Base-by-base conservation (phyloP, 2,797 vertebrate genomes). In the Lophotriccus pileatus region DNA sequence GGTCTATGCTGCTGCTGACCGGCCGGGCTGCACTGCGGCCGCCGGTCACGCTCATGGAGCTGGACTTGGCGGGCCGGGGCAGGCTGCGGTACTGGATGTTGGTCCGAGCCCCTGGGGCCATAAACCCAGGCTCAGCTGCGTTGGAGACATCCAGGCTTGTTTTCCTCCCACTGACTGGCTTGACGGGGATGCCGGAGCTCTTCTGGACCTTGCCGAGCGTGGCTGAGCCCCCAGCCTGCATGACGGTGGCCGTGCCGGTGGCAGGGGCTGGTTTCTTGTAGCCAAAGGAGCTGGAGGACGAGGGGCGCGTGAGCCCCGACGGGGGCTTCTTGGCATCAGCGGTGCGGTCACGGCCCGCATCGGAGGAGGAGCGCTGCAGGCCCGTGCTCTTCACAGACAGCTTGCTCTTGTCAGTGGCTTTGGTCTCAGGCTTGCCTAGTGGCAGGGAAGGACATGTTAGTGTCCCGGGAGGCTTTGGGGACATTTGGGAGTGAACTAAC, bases 71-170 rank as follows among this genome's bases (percentile, higher is more conserved):
- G 0, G 99, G 99, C n/a, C 99, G 99, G 30, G 99, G 99, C 90
- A 99, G 98, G 94, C 99, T 99, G 86, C 99, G 99, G 89, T 99
- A 99, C 96, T 99, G 99, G 74, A 99, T 99, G 85, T 99, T 99
- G 24, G 98, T 98, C 41, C 99, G 98, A 84, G 99, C 99, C n/a
- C 98, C 98, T 0, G 99, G 98, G 7, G 99, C 98, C 90, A 99
- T 97, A 92, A 99, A 99, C 5, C 99, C 98, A 0, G 98, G 97
- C 70, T 99, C 99, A 1, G 98, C 98, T 0, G 97, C 95, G 5
- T 96, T 98, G 55, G 99, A 98, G 72, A 99, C 99, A 22, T 99
- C 99, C 10, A 99, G 96, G 94, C 99, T 99, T 1, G 98, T 99
- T 95, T 99, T 99, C 15, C 99, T 98, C 24, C 98, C 99, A 1